These are phyloP conservation scores for Molorchus minor DNA, from an alignment of 2,888 invertebrate genomes.

Conservation along the genomic window DNA sequence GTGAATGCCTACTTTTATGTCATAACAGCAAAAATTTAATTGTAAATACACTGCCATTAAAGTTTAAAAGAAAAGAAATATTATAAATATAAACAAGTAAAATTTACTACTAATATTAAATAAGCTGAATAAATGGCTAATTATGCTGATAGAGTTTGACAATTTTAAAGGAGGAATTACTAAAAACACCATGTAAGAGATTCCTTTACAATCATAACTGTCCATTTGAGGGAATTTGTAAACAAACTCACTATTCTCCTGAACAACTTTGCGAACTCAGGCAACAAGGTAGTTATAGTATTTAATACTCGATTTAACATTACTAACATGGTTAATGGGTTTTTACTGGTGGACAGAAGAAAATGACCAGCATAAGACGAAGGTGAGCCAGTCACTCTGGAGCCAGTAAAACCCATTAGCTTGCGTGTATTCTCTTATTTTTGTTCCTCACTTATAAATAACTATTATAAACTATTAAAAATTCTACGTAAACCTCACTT, in stretches of 20 bases:
- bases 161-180: slow-evolving; percentile 70
- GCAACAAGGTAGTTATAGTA: slow-evolving; percentile 61
- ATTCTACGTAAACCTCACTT: too few relatives aligned
- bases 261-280: slow-evolving; percentile 68
- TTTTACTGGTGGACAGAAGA: too few relatives aligned
- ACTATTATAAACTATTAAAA: neutral
- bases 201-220: slow-evolving; percentile 69
- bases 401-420: neutral
- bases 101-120: too few relatives aligned
- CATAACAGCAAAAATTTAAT: too few relatives aligned
- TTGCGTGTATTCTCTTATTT: neutral
- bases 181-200: slow-evolving; percentile 71
- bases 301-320: neutral
- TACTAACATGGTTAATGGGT: too few relatives aligned
- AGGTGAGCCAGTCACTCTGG: neutral
- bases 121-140: too few relatives aligned
- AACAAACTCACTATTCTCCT: slow-evolving; percentile 74
- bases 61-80: too few relatives aligned
- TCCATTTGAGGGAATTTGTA: slow-evolving; percentile 72
- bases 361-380: too few relatives aligned
- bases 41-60: too few relatives aligned
- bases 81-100: too few relatives aligned
- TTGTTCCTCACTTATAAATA: neutral
- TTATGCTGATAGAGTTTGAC: too few relatives aligned
- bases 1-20: too few relatives aligned